phyloP scores from a whole-genome alignment of 2,797 vertebrate genomes.

The Helicolenus hilgendorfi region DNA sequence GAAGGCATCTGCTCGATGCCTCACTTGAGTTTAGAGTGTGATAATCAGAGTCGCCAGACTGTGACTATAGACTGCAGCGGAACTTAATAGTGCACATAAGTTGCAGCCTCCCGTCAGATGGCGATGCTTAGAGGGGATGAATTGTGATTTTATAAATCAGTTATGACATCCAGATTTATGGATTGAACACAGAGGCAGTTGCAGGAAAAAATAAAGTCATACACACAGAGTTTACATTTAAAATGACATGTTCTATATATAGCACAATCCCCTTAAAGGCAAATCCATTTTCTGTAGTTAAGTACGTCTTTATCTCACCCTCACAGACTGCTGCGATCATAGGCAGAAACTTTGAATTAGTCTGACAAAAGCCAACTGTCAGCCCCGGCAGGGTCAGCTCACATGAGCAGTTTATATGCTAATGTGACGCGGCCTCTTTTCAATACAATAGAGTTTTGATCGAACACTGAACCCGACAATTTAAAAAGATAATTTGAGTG shows the following conservation, averaged over 20 bases:
- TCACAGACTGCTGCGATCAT: constrained; percentile 19
- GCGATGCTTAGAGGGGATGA: constrained; percentile 32
- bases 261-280: background rate
- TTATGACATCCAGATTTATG: background rate
- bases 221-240: background rate
- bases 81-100: constrained; percentile 12
- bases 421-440: constrained; percentile 33
- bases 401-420: constrained; percentile 56
- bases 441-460: constrained; percentile 1
- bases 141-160: constrained; percentile 42
- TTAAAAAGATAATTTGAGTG: background rate
- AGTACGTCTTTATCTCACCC: constrained; percentile 41
- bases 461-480: background rate
- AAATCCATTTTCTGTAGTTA: constrained; percentile 23
- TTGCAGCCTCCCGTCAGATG: constrained; percentile 48
- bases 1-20: constrained; percentile 63
- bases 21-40: constrained; percentile 22
- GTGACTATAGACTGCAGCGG: constrained; percentile 9
- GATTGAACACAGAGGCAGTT: background rate
- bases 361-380: background rate
- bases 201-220: background rate
- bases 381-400: constrained; percentile 35
- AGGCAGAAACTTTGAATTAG: constrained; percentile 36
- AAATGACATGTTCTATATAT: constrained; percentile 1
- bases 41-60: constrained; percentile 49